Evolutionary conservation across 2,113 vertebrate species (phyloP).

Genomic region (Brachionichthys hirsutus): DNA sequence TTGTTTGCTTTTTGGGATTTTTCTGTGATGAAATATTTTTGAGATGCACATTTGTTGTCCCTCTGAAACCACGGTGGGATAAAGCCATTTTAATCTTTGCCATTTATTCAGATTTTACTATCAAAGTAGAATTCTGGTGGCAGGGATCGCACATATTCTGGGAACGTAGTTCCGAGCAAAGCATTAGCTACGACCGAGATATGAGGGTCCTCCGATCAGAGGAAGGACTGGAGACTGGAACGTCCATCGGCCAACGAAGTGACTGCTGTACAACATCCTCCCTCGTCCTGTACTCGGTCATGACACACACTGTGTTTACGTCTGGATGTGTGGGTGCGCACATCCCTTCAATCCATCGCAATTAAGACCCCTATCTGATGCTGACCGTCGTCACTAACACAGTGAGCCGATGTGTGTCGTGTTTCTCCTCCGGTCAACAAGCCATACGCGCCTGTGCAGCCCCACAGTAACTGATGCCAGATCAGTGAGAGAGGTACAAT

Average conservation of each 20-base stretch:
- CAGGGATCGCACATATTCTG: constrained; percentile 5
- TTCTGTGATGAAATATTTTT: constrained; percentile 8
- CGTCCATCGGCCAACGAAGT: constrained; percentile 37
- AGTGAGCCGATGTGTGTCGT: constrained; percentile 27
- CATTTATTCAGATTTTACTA: neutral
- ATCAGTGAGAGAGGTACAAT: constrained; percentile 26
- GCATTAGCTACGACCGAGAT: constrained; percentile 30
- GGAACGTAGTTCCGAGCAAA: constrained; percentile 14
- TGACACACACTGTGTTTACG: constrained; percentile 13
- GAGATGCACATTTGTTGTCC: neutral
- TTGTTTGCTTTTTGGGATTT: too few relatives aligned
- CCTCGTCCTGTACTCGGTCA: constrained; percentile 11
- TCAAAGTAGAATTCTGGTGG: constrained; percentile 9
- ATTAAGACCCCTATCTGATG: constrained; percentile 50
- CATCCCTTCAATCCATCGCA: constrained; percentile 61
- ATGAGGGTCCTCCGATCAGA: constrained; percentile 29
- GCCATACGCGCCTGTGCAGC: constrained; percentile 2
- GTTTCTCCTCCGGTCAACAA: constrained; percentile 8
- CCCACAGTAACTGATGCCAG: neutral
- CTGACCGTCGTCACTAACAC: constrained; percentile 19
- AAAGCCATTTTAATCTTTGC: neutral
- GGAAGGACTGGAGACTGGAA: neutral
- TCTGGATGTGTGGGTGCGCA: neutral
- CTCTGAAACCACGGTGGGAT: neutral
- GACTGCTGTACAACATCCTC: constrained; percentile 37